Percentiles rank a stretch among this genome's conserved stretches.
Evolutionary conservation across 1,140 invertebrate species (phyloP).

Genomic region (Harpegnathos saltator): DNA sequence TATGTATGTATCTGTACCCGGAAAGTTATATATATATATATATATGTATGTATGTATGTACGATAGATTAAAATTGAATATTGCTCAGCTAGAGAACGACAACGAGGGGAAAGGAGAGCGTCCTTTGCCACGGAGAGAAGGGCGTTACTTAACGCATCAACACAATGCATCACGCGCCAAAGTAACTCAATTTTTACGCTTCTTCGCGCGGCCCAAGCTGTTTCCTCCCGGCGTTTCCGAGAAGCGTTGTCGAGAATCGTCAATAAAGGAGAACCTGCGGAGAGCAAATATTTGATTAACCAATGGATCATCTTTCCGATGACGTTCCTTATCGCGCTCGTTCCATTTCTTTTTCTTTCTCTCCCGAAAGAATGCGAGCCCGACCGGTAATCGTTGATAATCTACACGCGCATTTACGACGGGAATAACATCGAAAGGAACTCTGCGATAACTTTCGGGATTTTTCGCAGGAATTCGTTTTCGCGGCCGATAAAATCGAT

Average conservation of each 20-base stretch:
- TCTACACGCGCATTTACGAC: background rate
- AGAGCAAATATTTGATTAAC: background rate
- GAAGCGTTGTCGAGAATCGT: background rate
- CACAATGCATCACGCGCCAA: too few species aligned
- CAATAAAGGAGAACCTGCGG: background rate
- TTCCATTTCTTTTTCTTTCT: background rate
- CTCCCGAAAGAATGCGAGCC: background rate
- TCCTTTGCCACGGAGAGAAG: too few species aligned
- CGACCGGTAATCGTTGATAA: background rate
- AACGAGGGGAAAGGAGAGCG: slow-evolving; percentile 11
- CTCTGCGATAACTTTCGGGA: background rate
- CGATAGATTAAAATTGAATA: slow-evolving; percentile 49
- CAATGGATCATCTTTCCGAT: background rate
- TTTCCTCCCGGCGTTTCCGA: background rate
- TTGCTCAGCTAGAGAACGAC: background rate
- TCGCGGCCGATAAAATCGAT: background rate
- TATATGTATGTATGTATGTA: too few species aligned
- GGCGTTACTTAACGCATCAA: background rate
- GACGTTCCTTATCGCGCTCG: slow-evolving; percentile 12
- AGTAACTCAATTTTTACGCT: slow-evolving; percentile 26
- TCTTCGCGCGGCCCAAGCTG: background rate
- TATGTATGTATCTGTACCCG: too few species aligned
- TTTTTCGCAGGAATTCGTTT: background rate
- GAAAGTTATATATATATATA: slow-evolving; percentile 68
- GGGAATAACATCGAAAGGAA: slow-evolving; percentile 1